Evolutionary conservation across 35 echinoderm and acorn worm species (phyloP).

Genomic region (Heliocidaris erythrogramma): DNA sequence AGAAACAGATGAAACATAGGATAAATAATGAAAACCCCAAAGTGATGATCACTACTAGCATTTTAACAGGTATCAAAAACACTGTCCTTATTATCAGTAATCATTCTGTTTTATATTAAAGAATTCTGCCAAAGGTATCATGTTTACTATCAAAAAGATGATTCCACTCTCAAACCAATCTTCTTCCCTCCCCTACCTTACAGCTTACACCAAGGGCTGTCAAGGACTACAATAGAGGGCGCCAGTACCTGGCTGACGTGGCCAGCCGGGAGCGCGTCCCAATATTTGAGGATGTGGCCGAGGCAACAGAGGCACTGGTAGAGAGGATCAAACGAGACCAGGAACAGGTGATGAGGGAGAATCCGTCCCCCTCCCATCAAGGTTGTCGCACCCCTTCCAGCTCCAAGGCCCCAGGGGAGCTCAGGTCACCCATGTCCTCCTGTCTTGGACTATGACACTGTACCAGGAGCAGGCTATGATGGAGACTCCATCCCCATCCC

Average conservation of each 20-base stretch:
- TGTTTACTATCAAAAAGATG: neutral
- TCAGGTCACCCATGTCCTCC: neutral
- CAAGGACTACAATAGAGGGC: conserved; percentile 92
- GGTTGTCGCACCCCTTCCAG: neutral
- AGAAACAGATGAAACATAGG: too few relatives aligned
- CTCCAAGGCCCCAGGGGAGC: neutral
- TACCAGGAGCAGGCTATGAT: too few relatives aligned
- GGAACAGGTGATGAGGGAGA: conserved; percentile 17
- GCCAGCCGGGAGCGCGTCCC: conserved; percentile 76
- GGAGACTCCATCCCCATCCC: too few relatives aligned
- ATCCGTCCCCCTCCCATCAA: conserved; percentile 31
- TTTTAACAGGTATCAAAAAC: too few relatives aligned
- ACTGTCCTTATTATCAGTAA: too few relatives aligned
- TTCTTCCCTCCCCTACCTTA: neutral
- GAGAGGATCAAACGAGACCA: conserved; percentile 72
- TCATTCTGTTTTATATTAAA: too few relatives aligned
- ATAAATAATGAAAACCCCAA: too few relatives aligned
- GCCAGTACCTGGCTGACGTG: conserved; percentile 86
- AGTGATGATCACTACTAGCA: too few relatives aligned
- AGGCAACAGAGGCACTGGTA: conserved; percentile 72
- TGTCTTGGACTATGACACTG: neutral
- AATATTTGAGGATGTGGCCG: conserved; percentile 76
- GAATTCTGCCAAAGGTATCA: too few relatives aligned
- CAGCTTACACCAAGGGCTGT: conserved; percentile 83
- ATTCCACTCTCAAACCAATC: neutral